Evolutionary conservation across 2,888 invertebrate genomes (phyloP).

Genomic region (Dasypogon diadema): DNA sequence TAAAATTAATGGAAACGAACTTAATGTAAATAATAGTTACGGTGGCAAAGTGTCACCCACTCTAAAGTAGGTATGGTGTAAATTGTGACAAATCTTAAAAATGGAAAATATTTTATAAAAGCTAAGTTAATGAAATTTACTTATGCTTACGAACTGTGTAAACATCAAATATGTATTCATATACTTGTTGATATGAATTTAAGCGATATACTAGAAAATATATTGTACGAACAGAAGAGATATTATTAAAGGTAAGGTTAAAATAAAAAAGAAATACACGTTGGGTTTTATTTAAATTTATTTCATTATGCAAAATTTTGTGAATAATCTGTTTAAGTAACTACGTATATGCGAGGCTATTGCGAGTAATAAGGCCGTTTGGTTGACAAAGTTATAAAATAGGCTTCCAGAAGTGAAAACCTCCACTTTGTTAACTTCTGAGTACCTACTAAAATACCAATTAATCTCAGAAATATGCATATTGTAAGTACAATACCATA

Average conservation of each 20-base stretch:
- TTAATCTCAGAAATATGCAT: no score
- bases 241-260: slow-evolving; percentile 35
- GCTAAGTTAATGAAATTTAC: slow-evolving; percentile 23
- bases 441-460: no score
- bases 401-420: no score
- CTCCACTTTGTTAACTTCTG: no score
- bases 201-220: not conserved
- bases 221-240: slow-evolving; percentile 27
- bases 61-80: not conserved
- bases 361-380: no score
- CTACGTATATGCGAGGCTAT: no score
- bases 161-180: slow-evolving; percentile 30
- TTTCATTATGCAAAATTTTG: no score
- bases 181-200: slow-evolving; percentile 39
- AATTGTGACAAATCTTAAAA: slow-evolving; percentile 3
- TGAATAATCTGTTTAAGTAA: no score
- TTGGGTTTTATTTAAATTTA: not conserved
- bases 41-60: not conserved
- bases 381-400: no score
- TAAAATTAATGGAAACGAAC: not conserved
- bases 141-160: slow-evolving; percentile 45
- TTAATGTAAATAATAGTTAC: slow-evolving; percentile 29
- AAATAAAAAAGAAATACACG: not conserved
- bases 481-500: no score
- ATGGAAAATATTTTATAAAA: slow-evolving; percentile 34